Evolutionary conservation across 2,888 invertebrate species (phyloP), one percentile per base, ranked within the genome.

Genomic region (Ophion ellenae): DNA sequence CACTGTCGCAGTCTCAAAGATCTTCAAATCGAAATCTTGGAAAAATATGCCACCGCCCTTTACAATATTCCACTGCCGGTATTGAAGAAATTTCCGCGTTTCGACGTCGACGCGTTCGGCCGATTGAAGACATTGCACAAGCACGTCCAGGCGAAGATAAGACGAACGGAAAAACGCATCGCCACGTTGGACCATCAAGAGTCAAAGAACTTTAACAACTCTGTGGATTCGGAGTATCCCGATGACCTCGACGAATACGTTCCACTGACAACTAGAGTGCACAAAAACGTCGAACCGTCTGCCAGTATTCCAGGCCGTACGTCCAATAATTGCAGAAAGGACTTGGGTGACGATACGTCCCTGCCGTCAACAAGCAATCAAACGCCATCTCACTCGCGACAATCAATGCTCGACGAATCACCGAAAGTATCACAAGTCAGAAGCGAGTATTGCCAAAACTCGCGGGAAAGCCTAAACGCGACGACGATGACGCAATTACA

Each of bases 31-130:
- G 95, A 96, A 89, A 91, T 97, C 61, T 93, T 96, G 90, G 96
- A 97, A 89, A 96, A 96, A 93, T 95, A 96, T 89, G 95, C 95
- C 86, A 94, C 93, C 32, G 95, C 96, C 0, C 95, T 97, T 87
- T 96, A 96, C 88, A 95, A 95, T 93, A 96, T 97, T 88, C 97
- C 97, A 1, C 93, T 95, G 17, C 94, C 95, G 86, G 95, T 96
- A 63, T 95, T 96, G 87, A 95, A 95, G 88, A 95, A 95, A 86
- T 95, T 96, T 77, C 96, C 96, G 2, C 96, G 96, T 0, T 96
- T 96, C 90, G 95, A 96, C 88, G 92, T 93, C 28, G 94, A 94
- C 64, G 95, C 95, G 9, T 96, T 95, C 90, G 93, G 94, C 1
- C 95, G 95, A 91, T 93, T 96, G 9, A 96, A 96, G 93, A 94